Percentiles rank a stretch among this genome's conserved stretches.
phyloP scores from a whole-genome alignment of 2,888 invertebrate genomes.

The Dynastes hyllus region DNA sequence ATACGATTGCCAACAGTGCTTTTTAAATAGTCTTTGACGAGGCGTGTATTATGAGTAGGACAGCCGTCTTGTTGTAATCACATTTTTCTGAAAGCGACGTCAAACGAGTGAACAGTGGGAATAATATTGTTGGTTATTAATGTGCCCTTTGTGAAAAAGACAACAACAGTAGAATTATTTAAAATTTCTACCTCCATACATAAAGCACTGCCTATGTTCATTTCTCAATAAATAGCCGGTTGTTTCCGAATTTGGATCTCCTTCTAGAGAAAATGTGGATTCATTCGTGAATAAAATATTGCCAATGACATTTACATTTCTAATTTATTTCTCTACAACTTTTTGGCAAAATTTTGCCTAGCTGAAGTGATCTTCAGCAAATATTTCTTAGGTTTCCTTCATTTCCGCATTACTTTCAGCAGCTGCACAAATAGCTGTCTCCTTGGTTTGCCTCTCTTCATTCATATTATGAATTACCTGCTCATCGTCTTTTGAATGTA shows the following conservation, averaged over 20 bases:
- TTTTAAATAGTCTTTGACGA: constrained; percentile 44
- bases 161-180: not conserved
- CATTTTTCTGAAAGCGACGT: constrained; percentile 52
- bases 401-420: not conserved
- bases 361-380: not conserved
- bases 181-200: not conserved
- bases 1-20: constrained; percentile 47
- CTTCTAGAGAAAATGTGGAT: constrained; percentile 1
- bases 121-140: constrained; percentile 14
- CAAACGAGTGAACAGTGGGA: constrained; percentile 16
- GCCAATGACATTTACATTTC: not conserved
- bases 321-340: not conserved
- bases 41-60: constrained; percentile 51
- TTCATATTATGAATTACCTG: not conserved
- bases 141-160: not conserved
- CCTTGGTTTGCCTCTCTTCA: not conserved
- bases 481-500: not conserved
- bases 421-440: not conserved
- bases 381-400: not conserved
- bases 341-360: too few relatives aligned
- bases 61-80: constrained; percentile 54
- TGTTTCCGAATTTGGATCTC: not conserved
- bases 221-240: not conserved
- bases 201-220: too few relatives aligned
- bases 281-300: not conserved